Percentiles rank a stretch among this genome's conserved stretches.
These are phyloP conservation scores for Bettongia penicillata DNA, from an alignment of 2,113 vertebrate species.

Conservation along the genomic window DNA sequence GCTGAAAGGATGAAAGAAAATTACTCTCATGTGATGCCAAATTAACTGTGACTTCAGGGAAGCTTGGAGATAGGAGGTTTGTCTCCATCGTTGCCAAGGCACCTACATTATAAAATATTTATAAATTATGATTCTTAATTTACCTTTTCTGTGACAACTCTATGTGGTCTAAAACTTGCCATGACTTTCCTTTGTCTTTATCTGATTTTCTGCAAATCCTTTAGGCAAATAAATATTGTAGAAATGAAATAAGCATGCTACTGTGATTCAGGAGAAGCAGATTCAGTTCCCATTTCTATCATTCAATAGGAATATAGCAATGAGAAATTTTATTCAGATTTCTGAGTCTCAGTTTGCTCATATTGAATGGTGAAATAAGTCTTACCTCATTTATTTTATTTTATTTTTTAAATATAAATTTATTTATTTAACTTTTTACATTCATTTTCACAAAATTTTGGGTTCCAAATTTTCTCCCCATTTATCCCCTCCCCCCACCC, in stretches of 20 bases:
- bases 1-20: constrained; percentile 6
- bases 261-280: constrained; percentile 29
- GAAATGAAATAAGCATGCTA: neutral
- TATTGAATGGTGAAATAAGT: constrained; percentile 9
- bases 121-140: constrained; percentile 9
- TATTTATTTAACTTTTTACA: no score
- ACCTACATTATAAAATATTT: constrained; percentile 15
- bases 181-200: constrained; percentile 36
- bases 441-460: no score
- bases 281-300: constrained; percentile 39
- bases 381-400: no score
- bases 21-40: constrained; percentile 31
- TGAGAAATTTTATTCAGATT: constrained; percentile 26
- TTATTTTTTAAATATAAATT: no score
- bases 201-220: constrained; percentile 48
- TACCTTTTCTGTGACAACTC: constrained; percentile 36
- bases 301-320: constrained; percentile 51
- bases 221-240: neutral
- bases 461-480: no score
- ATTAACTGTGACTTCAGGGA: constrained; percentile 24
- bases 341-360: constrained; percentile 30
- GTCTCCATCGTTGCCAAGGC: constrained; percentile 12
- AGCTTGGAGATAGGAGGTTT: neutral
- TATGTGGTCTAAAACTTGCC: constrained; percentile 17
- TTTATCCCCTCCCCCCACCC: no score